Evolutionary conservation across 2,797 vertebrate genomes (phyloP).

Genomic region (Danio tinwini): DNA sequence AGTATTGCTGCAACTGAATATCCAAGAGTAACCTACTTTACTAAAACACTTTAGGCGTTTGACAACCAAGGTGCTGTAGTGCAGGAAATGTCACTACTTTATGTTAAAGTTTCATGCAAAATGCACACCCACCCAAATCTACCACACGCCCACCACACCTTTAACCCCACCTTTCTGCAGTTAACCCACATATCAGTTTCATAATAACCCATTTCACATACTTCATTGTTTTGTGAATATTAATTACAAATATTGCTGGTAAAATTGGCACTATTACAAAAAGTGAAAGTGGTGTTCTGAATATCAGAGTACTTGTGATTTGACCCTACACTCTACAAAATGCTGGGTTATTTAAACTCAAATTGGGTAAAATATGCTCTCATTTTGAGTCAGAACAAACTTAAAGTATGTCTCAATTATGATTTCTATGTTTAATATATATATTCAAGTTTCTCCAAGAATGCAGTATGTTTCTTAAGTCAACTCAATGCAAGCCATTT

Average conservation of each 20-base stretch:
- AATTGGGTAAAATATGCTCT: too few relatives aligned
- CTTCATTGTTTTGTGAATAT: not conserved
- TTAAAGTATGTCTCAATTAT: too few relatives aligned
- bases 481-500: too few relatives aligned
- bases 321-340: too few relatives aligned
- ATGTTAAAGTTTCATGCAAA: not conserved
- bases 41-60: not conserved
- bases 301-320: not conserved
- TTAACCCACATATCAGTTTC: not conserved
- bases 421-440: too few relatives aligned
- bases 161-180: constrained; percentile 6
- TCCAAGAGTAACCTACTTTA: not conserved
- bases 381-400: too few relatives aligned
- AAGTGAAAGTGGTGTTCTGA: not conserved
- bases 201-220: not conserved
- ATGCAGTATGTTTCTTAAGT: too few relatives aligned
- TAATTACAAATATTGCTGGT: too few relatives aligned
- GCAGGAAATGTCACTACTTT: constrained; percentile 13
- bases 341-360: too few relatives aligned
- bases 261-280: too few relatives aligned
- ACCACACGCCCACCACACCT: constrained; percentile 14
- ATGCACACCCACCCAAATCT: constrained; percentile 17
- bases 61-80: not conserved
- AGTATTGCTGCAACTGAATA: not conserved
- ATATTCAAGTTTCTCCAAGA: too few relatives aligned